phyloP scores from a whole-genome alignment of 2,797 vertebrate genomes.

The Rhabdomys pumilio region DNA sequence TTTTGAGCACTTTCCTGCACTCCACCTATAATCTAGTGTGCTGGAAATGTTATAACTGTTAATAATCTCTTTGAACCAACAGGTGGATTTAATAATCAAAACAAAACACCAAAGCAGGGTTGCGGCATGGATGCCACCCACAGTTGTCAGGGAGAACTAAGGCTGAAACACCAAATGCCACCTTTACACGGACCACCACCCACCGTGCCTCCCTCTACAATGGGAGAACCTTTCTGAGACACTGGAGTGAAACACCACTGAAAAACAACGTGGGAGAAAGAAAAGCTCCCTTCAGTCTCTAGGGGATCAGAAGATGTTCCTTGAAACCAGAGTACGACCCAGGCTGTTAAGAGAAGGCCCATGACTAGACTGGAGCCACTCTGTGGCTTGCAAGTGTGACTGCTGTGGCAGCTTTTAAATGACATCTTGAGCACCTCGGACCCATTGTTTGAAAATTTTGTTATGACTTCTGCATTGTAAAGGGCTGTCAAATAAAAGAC shows the following conservation, averaged over 20 bases:
- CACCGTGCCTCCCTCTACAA: neutral
- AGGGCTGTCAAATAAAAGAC: conserved; percentile 7
- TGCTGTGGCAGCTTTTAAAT: fast-evolving
- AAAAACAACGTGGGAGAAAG: neutral
- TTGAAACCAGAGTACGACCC: neutral
- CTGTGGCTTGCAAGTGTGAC: neutral
- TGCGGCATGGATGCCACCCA: neutral
- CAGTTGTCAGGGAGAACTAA: neutral
- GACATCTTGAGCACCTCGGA: neutral
- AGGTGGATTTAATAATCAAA: conserved; percentile 32
- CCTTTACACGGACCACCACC: neutral
- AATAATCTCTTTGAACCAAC: neutral
- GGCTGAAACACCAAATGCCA: conserved; percentile 1
- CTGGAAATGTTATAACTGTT: conserved; percentile 33
- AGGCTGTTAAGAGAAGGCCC: neutral
- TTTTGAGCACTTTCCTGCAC: conserved; percentile 55
- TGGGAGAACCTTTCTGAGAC: neutral
- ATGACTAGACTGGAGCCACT: neutral
- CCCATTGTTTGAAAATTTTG: neutral
- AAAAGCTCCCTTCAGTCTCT: conserved; percentile 1
- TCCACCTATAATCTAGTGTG: neutral
- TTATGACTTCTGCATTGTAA: neutral
- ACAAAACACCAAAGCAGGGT: conserved; percentile 6
- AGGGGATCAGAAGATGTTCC: neutral
- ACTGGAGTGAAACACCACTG: neutral